Evolutionary conservation across 2,113 vertebrate species (phyloP).

Genomic region (Upupa epops): DNA sequence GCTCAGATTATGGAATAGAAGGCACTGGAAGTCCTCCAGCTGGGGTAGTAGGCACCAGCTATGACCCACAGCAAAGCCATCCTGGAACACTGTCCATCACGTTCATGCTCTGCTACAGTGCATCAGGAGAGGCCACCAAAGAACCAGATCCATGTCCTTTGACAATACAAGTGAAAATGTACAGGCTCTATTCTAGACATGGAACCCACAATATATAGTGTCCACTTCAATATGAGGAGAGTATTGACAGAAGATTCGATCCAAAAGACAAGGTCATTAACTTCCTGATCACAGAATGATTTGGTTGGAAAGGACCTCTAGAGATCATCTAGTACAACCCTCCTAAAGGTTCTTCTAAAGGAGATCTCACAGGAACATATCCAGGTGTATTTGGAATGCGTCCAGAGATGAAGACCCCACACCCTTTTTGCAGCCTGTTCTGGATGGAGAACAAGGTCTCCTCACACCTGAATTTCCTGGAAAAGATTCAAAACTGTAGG

Average conservation of each 20-base stretch:
- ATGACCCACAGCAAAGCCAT: rapidly evolving
- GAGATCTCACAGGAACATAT: too few relatives aligned
- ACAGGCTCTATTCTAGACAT: neutral
- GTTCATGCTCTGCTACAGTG: neutral
- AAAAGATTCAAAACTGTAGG: neutral
- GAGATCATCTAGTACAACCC: too few relatives aligned
- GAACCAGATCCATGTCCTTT: rapidly evolving
- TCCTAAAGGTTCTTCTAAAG: too few relatives aligned
- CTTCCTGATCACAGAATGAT: neutral
- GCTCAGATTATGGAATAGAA: neutral
- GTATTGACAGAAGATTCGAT: neutral
- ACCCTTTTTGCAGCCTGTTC: too few relatives aligned
- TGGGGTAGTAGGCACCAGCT: neutral
- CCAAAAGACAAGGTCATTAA: neutral
- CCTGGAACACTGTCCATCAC: neutral
- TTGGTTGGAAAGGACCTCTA: neutral
- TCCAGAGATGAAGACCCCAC: too few relatives aligned
- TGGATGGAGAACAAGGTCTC: neutral
- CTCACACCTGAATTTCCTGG: neutral
- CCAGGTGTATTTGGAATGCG: too few relatives aligned
- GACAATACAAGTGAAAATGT: rapidly evolving
- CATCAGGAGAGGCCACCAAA: neutral
- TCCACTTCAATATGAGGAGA: neutral
- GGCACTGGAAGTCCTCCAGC: neutral
- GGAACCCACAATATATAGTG: neutral